A percentile compares a stretch with the other conserved stretches of the same genome.
Evolutionary conservation across 2,888 invertebrate species (phyloP).

Genomic region (Drosophila phalerata): DNA sequence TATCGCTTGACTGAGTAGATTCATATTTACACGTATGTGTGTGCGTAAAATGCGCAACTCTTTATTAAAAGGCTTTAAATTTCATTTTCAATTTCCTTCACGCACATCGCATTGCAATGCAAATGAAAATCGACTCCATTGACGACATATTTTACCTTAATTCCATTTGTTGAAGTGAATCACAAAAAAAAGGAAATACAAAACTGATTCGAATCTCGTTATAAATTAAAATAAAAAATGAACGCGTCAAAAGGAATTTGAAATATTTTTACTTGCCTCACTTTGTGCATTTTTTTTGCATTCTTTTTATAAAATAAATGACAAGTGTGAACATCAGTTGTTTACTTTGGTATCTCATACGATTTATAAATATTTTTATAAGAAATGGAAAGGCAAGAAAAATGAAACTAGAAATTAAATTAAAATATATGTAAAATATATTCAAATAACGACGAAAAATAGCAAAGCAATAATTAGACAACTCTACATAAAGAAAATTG

Average conservation of each 20-base stretch:
- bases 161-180: slow-evolving; percentile 33
- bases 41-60: slow-evolving; percentile 18
- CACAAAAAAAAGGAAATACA: background rate
- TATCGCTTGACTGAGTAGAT: background rate
- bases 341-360: too few species aligned
- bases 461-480: too few species aligned
- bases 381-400: too few species aligned
- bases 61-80: slow-evolving; percentile 62
- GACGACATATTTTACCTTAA: slow-evolving; percentile 48
- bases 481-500: too few species aligned
- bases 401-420: too few species aligned
- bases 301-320: too few species aligned
- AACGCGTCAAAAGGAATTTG: slow-evolving; percentile 57
- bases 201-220: slow-evolving; percentile 24
- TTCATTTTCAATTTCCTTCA: slow-evolving; percentile 51
- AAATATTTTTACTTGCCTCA: slow-evolving; percentile 2
- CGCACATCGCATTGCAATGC: slow-evolving; percentile 18
- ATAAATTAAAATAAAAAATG: slow-evolving; percentile 44
- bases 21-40: background rate
- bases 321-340: too few species aligned
- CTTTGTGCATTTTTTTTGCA: background rate
- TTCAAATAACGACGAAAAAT: too few species aligned
- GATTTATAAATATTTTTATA: too few species aligned
- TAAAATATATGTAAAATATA: too few species aligned
- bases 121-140: slow-evolving; percentile 46